Evolutionary conservation across 2,888 invertebrate genomes (phyloP).

Genomic region (Heliconius cydno): DNA sequence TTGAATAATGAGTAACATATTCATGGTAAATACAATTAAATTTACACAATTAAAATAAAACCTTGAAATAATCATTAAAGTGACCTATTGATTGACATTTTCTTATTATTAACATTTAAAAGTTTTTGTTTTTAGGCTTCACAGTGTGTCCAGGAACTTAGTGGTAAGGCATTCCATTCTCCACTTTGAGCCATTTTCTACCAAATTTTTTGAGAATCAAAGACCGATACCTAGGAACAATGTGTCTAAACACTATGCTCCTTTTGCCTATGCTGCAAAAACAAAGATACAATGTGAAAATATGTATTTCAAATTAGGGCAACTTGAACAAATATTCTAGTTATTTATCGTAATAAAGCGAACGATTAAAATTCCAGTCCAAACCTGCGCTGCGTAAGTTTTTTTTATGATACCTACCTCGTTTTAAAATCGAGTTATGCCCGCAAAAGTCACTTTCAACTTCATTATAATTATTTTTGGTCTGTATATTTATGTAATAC

Average conservation of each 20-base stretch:
- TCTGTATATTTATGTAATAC: neutral
- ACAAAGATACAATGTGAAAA: too few species aligned
- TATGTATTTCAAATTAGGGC: neutral
- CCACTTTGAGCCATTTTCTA: neutral
- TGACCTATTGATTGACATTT: too few species aligned
- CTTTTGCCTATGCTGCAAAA: too few species aligned
- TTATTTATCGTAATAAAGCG: slow-evolving; percentile 1
- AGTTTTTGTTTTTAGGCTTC: neutral
- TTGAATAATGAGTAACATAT: too few species aligned
- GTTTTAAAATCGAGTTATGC: neutral
- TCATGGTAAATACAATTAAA: too few species aligned
- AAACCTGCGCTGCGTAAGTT: neutral
- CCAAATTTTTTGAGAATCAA: too few species aligned
- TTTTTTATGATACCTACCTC: neutral
- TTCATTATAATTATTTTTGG: neutral
- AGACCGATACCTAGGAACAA: too few species aligned
- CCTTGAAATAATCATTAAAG: too few species aligned
- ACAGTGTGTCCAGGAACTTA: neutral
- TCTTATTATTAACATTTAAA: too few species aligned
- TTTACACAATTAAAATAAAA: too few species aligned
- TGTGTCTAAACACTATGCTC: too few species aligned
- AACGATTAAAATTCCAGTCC: slow-evolving; percentile 9
- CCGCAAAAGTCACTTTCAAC: slow-evolving; percentile 3
- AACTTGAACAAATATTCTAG: neutral
- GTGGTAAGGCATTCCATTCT: neutral